Evolutionary conservation across 2,797 vertebrate species (phyloP).

Genomic region (Poeciliopsis paucimaculata): DNA sequence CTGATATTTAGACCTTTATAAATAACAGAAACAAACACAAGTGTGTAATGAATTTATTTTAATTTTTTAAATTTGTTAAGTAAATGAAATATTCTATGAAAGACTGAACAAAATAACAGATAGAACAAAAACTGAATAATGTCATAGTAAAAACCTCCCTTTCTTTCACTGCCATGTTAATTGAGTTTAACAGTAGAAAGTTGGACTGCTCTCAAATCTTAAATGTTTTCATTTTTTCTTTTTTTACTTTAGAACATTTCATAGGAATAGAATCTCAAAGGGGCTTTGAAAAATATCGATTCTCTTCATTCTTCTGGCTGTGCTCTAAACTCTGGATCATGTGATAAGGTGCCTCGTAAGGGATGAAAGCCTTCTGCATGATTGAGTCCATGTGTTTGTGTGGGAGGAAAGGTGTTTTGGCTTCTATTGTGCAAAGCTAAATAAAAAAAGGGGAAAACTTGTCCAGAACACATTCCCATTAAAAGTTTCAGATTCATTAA

Average conservation of each 20-base stretch:
- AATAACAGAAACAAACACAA: neutral
- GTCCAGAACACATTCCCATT: slow-evolving; percentile 22
- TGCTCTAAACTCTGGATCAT: slow-evolving; percentile 58
- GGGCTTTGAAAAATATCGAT: slow-evolving; percentile 58
- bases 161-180: slow-evolving; percentile 1
- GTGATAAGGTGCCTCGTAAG: slow-evolving; percentile 46
- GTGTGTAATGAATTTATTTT: neutral
- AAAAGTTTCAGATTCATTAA: slow-evolving; percentile 30
- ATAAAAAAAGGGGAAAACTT: slow-evolving; percentile 20
- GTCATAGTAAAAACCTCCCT: neutral
- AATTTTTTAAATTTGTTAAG: neutral
- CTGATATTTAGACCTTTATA: neutral
- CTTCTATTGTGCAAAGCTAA: slow-evolving; percentile 25
- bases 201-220: slow-evolving; percentile 23
- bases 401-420: slow-evolving; percentile 43
- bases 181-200: neutral
- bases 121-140: neutral
- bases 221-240: slow-evolving; percentile 6
- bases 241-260: slow-evolving; percentile 22
- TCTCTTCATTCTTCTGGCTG: slow-evolving; percentile 47
- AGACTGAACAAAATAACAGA: neutral
- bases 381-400: slow-evolving; percentile 61
- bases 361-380: slow-evolving; percentile 44
- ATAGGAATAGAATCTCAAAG: slow-evolving; percentile 36
- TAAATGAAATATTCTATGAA: neutral